Evolutionary conservation across 2,113 vertebrate genomes (phyloP).

Genomic region (Nothobranchius furzeri): DNA sequence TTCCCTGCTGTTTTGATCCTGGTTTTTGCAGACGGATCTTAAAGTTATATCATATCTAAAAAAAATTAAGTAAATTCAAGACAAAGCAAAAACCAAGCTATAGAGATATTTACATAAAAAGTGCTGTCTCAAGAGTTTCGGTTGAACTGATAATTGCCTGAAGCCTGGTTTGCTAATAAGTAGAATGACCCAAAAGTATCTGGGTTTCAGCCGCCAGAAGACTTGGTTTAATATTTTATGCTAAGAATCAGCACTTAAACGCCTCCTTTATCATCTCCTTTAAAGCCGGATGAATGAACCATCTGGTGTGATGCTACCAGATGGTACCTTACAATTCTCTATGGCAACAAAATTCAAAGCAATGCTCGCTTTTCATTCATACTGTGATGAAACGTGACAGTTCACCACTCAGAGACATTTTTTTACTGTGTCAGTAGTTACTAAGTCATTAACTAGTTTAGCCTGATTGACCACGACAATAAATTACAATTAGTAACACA

Average conservation of each 20-base stretch:
- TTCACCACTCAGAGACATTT: background rate
- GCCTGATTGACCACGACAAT: too few relatives aligned
- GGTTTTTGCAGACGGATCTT: conserved; percentile 50
- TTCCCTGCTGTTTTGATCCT: background rate
- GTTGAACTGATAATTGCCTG: too few relatives aligned
- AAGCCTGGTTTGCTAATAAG: background rate
- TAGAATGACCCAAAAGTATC: background rate
- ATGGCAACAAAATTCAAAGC: background rate
- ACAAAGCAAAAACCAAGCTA: background rate
- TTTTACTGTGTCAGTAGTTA: too few relatives aligned
- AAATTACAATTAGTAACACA: too few relatives aligned
- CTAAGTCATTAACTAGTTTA: too few relatives aligned
- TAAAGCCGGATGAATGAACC: too few relatives aligned
- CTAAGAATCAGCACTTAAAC: background rate
- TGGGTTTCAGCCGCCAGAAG: background rate
- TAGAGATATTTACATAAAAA: background rate
- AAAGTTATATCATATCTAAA: conserved; percentile 28
- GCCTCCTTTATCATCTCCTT: background rate
- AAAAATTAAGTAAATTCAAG: background rate
- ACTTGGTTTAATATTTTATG: too few relatives aligned
- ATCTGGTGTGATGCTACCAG: too few relatives aligned
- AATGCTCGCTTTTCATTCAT: background rate
- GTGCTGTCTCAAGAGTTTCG: background rate
- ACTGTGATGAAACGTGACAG: background rate
- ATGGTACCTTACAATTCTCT: background rate